A percentile compares a stretch with the other conserved stretches of the same genome.
phyloP scores from a whole-genome alignment of 2,797 vertebrate species.

The Labroides dimidiatus region DNA sequence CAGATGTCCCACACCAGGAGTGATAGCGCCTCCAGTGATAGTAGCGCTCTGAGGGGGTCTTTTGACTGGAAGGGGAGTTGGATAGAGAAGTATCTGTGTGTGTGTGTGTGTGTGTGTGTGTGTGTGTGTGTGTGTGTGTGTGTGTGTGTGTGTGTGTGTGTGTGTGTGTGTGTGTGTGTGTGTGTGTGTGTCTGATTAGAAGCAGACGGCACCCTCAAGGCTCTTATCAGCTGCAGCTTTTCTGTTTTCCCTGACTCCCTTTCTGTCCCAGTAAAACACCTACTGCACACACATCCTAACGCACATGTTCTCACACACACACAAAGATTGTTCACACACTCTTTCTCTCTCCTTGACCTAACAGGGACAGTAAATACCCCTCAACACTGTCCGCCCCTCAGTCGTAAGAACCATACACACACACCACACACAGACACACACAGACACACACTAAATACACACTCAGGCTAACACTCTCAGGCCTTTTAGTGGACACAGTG shows the following conservation, averaged over 20 bases:
- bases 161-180: too few species aligned
- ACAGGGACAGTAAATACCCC: slow-evolving; percentile 67
- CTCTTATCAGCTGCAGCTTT: slow-evolving; percentile 73
- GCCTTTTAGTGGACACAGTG: slow-evolving; percentile 76
- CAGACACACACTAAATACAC: slow-evolving; percentile 64
- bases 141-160: slow-evolving; percentile 23
- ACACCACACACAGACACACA: slow-evolving; percentile 25
- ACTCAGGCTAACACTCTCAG: slow-evolving; percentile 66
- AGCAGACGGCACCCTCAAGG: slow-evolving; percentile 71
- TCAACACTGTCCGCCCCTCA: slow-evolving; percentile 56
- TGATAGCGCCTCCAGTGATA: slow-evolving; percentile 79
- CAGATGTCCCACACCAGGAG: slow-evolving; percentile 80
- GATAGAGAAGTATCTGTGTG: slow-evolving; percentile 45
- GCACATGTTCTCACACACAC: slow-evolving; percentile 10
- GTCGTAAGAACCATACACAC: slow-evolving; percentile 57
- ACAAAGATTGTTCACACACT: slow-evolving; percentile 25
- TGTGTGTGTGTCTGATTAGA: slow-evolving; percentile 61
- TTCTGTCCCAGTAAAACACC: slow-evolving; percentile 64
- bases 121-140: too few species aligned
- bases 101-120: too few species aligned
- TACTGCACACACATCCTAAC: slow-evolving; percentile 29
- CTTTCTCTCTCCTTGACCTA: slow-evolving; percentile 58
- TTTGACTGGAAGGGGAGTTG: slow-evolving; percentile 46
- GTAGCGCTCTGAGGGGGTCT: slow-evolving; percentile 66
- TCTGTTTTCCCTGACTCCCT: slow-evolving; percentile 70